Percentiles rank a stretch among this genome's conserved stretches.
phyloP scores from a whole-genome alignment of 2,888 invertebrate species.

The Philopedon plagiatum region DNA sequence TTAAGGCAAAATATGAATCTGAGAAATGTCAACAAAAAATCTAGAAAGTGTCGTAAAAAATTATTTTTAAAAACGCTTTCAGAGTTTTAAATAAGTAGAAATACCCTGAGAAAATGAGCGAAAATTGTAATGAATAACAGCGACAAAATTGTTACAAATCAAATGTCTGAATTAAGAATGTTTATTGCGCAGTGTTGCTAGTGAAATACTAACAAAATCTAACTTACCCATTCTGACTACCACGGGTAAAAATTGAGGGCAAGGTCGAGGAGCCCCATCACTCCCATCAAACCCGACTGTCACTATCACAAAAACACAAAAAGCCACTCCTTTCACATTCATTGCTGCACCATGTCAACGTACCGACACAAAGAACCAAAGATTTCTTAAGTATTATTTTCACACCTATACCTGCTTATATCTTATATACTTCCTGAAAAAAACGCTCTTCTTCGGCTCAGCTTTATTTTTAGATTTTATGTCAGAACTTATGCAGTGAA shows the following conservation, averaged over 20 bases:
- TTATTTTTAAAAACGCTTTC: too few species aligned
- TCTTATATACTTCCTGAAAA: constrained; percentile 48
- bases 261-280: constrained; percentile 25
- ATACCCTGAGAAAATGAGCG: too few species aligned
- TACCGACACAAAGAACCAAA: constrained; percentile 17
- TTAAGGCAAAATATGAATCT: too few species aligned
- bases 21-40: too few species aligned
- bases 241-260: constrained; percentile 47
- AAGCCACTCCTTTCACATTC: not conserved
- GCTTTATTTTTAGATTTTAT: constrained; percentile 51
- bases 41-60: too few species aligned
- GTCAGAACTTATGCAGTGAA: constrained; percentile 30
- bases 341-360: constrained; percentile 21
- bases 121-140: too few species aligned
- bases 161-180: too few species aligned
- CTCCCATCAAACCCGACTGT: constrained; percentile 10
- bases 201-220: not conserved
- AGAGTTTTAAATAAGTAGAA: too few species aligned
- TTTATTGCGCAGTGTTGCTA: too few species aligned
- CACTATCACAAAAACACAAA: constrained; percentile 15
- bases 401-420: constrained; percentile 33
- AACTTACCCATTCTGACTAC: constrained; percentile 41
- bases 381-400: constrained; percentile 22
- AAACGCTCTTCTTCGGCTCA: constrained; percentile 31
- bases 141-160: too few species aligned